Conservation (phyloP, 2,888 invertebrate genomes). For the Eupithecia abbreviata region DNA sequence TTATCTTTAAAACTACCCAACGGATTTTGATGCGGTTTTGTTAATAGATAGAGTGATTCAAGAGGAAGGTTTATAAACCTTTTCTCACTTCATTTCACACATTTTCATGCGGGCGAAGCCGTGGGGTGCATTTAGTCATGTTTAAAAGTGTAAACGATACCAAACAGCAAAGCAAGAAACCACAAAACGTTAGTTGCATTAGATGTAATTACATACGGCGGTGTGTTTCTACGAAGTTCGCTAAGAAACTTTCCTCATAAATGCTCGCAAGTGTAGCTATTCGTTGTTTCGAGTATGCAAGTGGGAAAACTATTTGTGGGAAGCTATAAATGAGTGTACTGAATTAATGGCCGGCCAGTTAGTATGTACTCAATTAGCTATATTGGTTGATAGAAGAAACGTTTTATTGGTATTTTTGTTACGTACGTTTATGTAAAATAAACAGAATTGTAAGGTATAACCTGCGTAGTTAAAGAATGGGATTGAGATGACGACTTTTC, state of each 20-base stretch:
- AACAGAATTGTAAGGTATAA: not conserved
- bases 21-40: too few species aligned
- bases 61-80: too few species aligned
- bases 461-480: too few species aligned
- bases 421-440: too few species aligned
- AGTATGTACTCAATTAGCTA: constrained; percentile 10
- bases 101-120: too few species aligned
- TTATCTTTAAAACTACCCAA: too few species aligned
- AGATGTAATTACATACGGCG: constrained; percentile 37
- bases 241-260: constrained; percentile 39
- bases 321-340: constrained; percentile 27
- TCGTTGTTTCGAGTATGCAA: constrained; percentile 36
- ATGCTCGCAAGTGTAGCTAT: constrained; percentile 37
- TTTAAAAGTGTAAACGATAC: constrained; percentile 6
- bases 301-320: constrained; percentile 35
- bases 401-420: not conserved
- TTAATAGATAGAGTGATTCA: too few species aligned
- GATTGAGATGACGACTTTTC: too few species aligned
- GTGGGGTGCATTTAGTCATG: too few species aligned
- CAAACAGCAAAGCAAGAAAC: constrained; percentile 33
- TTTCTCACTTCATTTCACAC: too few species aligned
- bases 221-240: constrained; percentile 33
- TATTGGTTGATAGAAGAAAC: not conserved
- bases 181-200: constrained; percentile 37
- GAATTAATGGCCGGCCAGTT: constrained; percentile 15